Evolutionary conservation across 1,140 invertebrate genomes (phyloP).

Genomic region (Acromyrmex charruanus): DNA sequence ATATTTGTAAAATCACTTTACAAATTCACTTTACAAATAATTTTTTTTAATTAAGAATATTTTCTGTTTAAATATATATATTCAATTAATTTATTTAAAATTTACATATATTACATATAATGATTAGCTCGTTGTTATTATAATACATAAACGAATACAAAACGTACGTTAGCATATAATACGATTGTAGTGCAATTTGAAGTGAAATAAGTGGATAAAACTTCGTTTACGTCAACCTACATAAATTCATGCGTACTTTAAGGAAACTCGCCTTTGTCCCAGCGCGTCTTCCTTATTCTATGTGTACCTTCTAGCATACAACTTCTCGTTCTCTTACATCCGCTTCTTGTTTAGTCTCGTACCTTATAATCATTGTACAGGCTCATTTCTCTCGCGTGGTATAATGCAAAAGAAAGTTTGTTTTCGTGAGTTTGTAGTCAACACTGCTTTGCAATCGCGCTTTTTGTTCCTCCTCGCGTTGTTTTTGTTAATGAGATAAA

Average conservation of each 20-base stretch:
- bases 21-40: background rate
- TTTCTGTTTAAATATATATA: background rate
- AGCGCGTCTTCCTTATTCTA: slow-evolving; percentile 50
- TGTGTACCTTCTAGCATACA: slow-evolving; percentile 1
- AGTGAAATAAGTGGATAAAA: slow-evolving; percentile 44
- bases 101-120: background rate
- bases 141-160: background rate
- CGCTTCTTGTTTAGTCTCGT: slow-evolving; percentile 33
- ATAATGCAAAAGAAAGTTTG: slow-evolving; percentile 55
- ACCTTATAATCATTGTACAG: slow-evolving; percentile 52
- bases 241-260: slow-evolving; percentile 61
- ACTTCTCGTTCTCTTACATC: slow-evolving; percentile 39
- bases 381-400: slow-evolving; percentile 29
- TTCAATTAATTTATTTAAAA: slow-evolving; percentile 14
- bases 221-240: slow-evolving; percentile 22
- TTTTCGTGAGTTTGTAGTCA: slow-evolving; percentile 47
- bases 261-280: slow-evolving; percentile 57
- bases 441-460: slow-evolving; percentile 27
- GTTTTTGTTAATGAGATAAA: slow-evolving; percentile 9
- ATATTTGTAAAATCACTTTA: no score
- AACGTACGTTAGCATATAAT: background rate
- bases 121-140: background rate
- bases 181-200: slow-evolving; percentile 5
- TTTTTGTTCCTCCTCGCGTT: slow-evolving; percentile 10
- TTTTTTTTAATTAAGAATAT: background rate